Conservation (phyloP, 2,113 vertebrate genomes). For the Circaetus gallicus region DNA sequence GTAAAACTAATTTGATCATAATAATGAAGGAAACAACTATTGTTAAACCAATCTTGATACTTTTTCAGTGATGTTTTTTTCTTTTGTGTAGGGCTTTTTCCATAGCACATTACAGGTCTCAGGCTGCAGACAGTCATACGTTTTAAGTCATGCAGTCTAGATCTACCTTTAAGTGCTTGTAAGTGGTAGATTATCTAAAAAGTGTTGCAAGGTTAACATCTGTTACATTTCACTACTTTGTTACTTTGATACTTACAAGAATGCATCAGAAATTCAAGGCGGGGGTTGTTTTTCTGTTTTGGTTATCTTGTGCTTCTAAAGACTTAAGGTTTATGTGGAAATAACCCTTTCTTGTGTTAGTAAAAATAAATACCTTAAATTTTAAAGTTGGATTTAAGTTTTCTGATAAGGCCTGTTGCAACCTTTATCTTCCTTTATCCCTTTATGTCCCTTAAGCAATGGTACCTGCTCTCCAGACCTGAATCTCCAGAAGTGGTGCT, state of each 20-base stretch:
- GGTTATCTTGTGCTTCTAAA: neutral
- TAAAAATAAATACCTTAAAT: neutral
- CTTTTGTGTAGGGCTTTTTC: neutral
- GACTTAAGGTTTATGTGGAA: neutral
- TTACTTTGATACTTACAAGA: neutral
- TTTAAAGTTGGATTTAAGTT: neutral
- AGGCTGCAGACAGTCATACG: neutral
- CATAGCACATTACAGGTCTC: neutral
- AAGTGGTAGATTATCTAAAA: neutral
- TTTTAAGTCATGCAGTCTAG: neutral
- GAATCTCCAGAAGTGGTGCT: neutral
- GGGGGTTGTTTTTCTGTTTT: neutral
- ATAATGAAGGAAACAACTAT: neutral
- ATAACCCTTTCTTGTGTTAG: neutral
- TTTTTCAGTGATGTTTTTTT: neutral
- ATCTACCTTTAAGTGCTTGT: neutral
- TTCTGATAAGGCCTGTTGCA: neutral
- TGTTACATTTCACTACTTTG: fast-evolving
- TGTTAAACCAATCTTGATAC: neutral
- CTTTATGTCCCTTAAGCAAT: neutral
- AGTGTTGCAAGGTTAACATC: neutral
- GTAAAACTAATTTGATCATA: neutral
- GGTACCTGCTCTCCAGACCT: neutral
- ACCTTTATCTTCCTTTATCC: neutral
- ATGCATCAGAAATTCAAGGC: neutral